Evolutionary conservation across 2,797 vertebrate species (phyloP).

Genomic region (Pogoniulus pusillus): DNA sequence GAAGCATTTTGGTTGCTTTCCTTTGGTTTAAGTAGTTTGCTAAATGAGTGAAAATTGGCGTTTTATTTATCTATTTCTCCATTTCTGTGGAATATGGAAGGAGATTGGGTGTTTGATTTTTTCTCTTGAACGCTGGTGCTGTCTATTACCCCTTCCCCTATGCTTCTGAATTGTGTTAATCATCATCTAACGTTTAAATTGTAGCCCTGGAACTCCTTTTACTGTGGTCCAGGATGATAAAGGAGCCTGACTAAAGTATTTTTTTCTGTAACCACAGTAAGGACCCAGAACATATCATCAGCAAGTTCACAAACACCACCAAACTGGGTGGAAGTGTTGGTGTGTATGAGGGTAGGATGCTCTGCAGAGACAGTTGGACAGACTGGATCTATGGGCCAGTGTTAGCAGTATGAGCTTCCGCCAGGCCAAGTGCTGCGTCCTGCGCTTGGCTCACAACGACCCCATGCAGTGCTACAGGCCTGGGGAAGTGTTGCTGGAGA

Average conservation of each 20-base stretch:
- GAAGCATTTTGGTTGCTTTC: fast-evolving
- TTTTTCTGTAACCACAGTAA: background rate
- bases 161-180: background rate
- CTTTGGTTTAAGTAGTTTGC: background rate
- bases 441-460: too few species aligned
- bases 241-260: background rate
- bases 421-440: too few species aligned
- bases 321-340: too few species aligned
- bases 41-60: background rate
- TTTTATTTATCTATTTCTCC: background rate
- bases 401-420: too few species aligned
- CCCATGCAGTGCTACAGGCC: too few species aligned
- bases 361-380: too few species aligned
- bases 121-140: background rate
- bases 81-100: background rate
- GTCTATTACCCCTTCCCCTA: background rate
- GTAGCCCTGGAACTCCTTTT: background rate
- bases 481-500: too few species aligned
- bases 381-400: too few species aligned
- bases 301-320: too few species aligned
- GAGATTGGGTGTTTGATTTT: background rate
- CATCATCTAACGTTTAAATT: background rate
- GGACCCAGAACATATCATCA: too few species aligned
- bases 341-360: too few species aligned
- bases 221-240: background rate